Base-by-base conservation (phyloP, 2,113 vertebrate genomes). In the Perca flavescens region DNA sequence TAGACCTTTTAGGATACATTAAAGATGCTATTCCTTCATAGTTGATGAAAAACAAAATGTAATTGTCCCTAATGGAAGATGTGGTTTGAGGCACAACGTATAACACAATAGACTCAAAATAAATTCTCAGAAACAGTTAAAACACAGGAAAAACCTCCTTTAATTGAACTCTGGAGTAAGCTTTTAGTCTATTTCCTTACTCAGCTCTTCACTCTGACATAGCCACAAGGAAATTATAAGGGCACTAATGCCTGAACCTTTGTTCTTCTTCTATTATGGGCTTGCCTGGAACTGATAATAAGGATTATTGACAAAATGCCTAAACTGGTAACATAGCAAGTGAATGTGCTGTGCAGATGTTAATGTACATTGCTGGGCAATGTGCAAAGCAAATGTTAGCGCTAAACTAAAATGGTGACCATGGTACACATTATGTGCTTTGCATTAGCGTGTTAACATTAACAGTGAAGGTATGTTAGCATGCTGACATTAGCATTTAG, bases 61-160 rank as follows among this genome's bases (percentile, higher is more conserved):
- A 61, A 82, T 61, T 64, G 47, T 72, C 61, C 22, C 69, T 83
- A 86, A 90, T 85, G 76, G 81, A 54, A 68, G 56, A 69, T 90
- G 68, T 86, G 75, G 67, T 83, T 80, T 50, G 43, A 80, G 79
- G 84, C 76, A 52, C 64, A 2, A 46, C 21, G 19, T 72, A 49
- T 36, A 56, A 50, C 47, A 82, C 74, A 83, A 80, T 56, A 54
- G 25, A 80, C n/a, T 63, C 21, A 21, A 58, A 85, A 77, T 76
- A 21, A 31, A 83, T 43, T 62, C 57, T 74, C 17, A 71, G 57
- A 76, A 88, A 72, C 40, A 74, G 46, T 74, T 67, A 61, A 61
- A 60, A 69, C 40, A 69, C 13, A 61, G 40, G 40, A 57, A 56
- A 49, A 50, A 34, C n/a, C 77, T 74, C 49, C 19, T 50, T 60